Percentiles rank a stretch among this genome's conserved stretches.
Conservation (phyloP, 2,113 vertebrate species). For the Chloebia gouldiae region DNA sequence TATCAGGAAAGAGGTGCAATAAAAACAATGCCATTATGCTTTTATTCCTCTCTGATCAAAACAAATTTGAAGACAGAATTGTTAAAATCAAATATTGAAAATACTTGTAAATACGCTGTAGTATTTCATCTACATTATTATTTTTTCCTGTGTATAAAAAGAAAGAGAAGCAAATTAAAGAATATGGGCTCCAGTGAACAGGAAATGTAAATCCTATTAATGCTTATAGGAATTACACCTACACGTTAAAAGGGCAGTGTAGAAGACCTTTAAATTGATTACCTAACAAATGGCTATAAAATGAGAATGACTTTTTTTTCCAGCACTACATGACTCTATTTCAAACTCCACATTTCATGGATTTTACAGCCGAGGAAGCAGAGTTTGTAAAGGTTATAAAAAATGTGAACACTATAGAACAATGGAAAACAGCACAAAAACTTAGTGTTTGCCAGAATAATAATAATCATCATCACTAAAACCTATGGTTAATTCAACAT, state of each 20-base stretch:
- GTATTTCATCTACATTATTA: neutral
- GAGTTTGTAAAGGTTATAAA: neutral
- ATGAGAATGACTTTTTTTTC: neutral
- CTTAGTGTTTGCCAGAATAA: neutral
- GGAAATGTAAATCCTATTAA: conserved; percentile 28
- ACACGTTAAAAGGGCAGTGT: neutral
- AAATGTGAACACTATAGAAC: neutral
- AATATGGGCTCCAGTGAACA: neutral
- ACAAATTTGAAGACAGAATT: neutral
- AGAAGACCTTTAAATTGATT: conserved; percentile 33
- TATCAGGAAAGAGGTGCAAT: neutral
- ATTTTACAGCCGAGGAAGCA: neutral
- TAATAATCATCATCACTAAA: neutral
- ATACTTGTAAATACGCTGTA: neutral
- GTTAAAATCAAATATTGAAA: neutral
- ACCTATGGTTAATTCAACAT: neutral
- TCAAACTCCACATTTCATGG: neutral
- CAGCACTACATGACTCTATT: neutral
- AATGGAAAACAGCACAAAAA: neutral
- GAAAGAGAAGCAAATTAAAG: neutral
- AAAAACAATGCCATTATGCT: neutral
- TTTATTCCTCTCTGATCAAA: neutral
- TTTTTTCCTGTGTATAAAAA: neutral
- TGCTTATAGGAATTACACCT: conserved; percentile 1
- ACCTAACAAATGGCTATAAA: conserved; percentile 1